A percentile compares a stretch with the other conserved stretches of the same genome.
Conservation (phyloP, 2,797 vertebrate species). For the Tolypeutes matacus region DNA sequence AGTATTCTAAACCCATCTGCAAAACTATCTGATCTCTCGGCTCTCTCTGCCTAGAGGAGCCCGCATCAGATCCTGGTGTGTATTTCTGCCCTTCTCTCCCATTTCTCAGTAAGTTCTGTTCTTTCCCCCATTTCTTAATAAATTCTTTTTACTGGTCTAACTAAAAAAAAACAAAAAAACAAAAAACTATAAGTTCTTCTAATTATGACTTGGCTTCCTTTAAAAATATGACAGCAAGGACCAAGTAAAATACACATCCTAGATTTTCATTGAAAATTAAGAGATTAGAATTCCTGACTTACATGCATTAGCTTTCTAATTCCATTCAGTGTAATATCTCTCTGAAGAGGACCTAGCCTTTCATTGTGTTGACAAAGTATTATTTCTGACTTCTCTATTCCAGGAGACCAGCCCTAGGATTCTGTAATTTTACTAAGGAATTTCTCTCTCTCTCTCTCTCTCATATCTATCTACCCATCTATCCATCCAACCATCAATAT, state of each 20-base stretch:
- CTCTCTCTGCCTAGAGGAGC: too few relatives aligned
- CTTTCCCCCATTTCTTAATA: too few relatives aligned
- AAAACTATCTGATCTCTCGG: conserved; percentile 36
- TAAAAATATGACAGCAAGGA: neutral
- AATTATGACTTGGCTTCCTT: neutral
- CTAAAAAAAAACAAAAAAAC: too few relatives aligned
- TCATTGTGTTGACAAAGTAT: neutral
- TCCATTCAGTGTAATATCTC: neutral
- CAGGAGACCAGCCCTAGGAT: neutral
- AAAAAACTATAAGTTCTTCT: neutral
- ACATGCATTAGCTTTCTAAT: neutral
- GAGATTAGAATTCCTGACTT: neutral
- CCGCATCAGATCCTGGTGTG: too few relatives aligned
- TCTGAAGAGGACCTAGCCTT: neutral
- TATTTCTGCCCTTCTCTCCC: too few relatives aligned
- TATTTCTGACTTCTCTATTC: neutral
- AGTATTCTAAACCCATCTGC: conserved; percentile 44
- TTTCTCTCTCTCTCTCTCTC: too few relatives aligned
- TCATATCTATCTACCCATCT: too few relatives aligned
- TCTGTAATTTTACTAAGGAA: conserved; percentile 11
- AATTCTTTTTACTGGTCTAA: too few relatives aligned
- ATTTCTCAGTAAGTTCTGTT: too few relatives aligned
- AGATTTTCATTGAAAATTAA: neutral
- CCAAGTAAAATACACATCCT: neutral
- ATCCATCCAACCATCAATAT: neutral